phyloP scores from a whole-genome alignment of 92 coral and sea anemone species.

The Siderastrea radians region DNA sequence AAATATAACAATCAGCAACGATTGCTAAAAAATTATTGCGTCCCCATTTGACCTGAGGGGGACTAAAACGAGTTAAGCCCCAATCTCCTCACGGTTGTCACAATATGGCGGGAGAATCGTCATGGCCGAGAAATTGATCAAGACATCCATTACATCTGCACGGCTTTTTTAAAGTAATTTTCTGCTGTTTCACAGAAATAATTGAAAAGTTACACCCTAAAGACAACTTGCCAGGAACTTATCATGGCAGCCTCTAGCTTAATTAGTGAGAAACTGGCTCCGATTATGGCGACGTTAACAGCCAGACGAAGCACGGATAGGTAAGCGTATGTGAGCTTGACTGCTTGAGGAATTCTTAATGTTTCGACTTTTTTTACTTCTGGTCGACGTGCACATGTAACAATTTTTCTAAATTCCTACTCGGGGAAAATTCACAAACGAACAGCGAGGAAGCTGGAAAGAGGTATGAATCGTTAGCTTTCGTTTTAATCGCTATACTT shows the following conservation, averaged over 20 bases:
- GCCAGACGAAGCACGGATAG: conserved; percentile 61
- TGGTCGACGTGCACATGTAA: too few relatives aligned
- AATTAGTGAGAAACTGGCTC: conserved; percentile 62
- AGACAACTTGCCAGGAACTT: not conserved
- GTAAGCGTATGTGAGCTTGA: conserved; percentile 12
- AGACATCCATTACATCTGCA: not conserved
- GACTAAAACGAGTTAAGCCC: conserved; percentile 13
- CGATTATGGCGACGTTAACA: conserved; percentile 48
- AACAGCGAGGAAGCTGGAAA: too few relatives aligned
- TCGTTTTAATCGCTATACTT: too few relatives aligned
- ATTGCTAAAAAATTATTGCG: not conserved
- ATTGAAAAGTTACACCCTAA: not conserved
- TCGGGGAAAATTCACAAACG: too few relatives aligned
- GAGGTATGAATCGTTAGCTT: too few relatives aligned
- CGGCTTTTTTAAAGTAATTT: not conserved
- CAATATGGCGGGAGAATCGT: conserved; percentile 50
- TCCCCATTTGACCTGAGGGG: not conserved
- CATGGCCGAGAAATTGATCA: not conserved
- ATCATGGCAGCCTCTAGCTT: conserved; percentile 34
- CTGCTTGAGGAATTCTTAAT: too few relatives aligned
- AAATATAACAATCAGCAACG: too few relatives aligned
- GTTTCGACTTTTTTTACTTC: too few relatives aligned
- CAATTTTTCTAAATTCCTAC: too few relatives aligned
- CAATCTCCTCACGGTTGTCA: conserved; percentile 1
- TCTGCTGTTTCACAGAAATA: not conserved